Base-by-base conservation (phyloP, 2,888 invertebrate genomes). In the Aporophyla lueneburgensis region DNA sequence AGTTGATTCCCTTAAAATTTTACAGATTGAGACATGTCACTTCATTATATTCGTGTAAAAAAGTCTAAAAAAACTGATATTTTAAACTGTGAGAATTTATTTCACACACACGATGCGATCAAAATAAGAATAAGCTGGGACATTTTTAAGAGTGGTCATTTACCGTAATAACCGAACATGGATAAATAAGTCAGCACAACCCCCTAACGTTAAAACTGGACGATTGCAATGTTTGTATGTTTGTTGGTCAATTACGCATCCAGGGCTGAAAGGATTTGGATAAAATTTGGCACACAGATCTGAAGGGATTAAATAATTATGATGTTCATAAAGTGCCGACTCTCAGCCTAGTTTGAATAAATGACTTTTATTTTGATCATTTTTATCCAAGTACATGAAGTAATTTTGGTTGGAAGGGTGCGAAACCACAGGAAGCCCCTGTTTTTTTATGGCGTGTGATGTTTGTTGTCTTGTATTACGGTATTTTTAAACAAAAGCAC, bases 71-170 rank as follows among this genome's bases (percentile, higher is more conserved):
- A 46, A 16, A 6, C 43, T n/a, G n/a, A n/a, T 24, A 6, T 49
- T 54, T n/a, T 43, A 7, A 58, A 40, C 16, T 54, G 21, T 54
- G 24, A 76, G 10, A 65, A 46, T 67, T 49, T 21, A 61, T 54
- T 49, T n/a, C 21, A 62, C 4, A 21, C 16, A 61, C 5, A 67
- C 24, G 46, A 77, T 77, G 68, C 59, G 24, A 53, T 46, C 58
- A 77, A 53, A 59, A 46, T 66, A 66, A 21, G 43, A 62, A 63
- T 49, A 14, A 19, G 19, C 16, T 9, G 27, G 4, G 27, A 58
- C 27, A 58, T 16, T 16, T 27, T 58, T 59, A 10, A 2, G 9
- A 40, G 40, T 40, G 40, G 1, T 4, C 9, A 40, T 21, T 40
- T 51, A 49, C 33, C 6, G 49, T n/a, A 33, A 43, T 5, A 43